Base-by-base conservation (phyloP, 2,113 vertebrate genomes). In the Zeus faber region DNA sequence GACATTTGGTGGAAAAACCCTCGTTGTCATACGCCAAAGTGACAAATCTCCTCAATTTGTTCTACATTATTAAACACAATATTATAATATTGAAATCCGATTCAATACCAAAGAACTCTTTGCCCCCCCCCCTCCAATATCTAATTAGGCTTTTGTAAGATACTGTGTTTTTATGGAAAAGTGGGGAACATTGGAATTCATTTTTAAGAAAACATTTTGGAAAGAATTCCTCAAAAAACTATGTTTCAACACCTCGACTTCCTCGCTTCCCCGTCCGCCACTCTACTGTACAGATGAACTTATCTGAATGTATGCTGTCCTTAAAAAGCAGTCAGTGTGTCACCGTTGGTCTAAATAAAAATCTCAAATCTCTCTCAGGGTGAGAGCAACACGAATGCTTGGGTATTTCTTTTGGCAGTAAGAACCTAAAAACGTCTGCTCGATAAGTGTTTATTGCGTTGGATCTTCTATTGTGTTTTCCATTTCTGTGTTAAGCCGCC, bases 301-400 rank as follows among this genome's bases (percentile, higher is more conserved):
- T 49, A 79, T 62, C 62, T 89, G 85, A 89, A 88, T 89, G 88
- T 89, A 87, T 62, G 58, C 66, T 80, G 77, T 85, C 82, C 69
- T 83, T 76, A 72, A 67, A 70, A 77, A 82, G 70, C 77, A 73
- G 87, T 62, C 77, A 50, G 62, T 81, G 82, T 84, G 73, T 86
- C 76, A 84, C 77, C 73, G 75, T 81, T 85, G 85, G 79, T 76
- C 63, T 65, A 86, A n/a, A 87, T 88, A 86, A 88, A 88, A 90
- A 82, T 57, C n/a, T n/a, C n/a, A n/a, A n/a, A n/a, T n/a, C n/a
- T 63, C 58, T 65, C 35, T 75, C 69, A 74, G 56, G 48, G 55
- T 48, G 40, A 71, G 45, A 58, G 37, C 20, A 59, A 62, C 37
- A 61, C 17, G 51, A 43, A 65, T 41, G 26, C 33, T n/a, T 44